These are phyloP conservation scores for Calephelis perditalis DNA, from an alignment of 2,888 invertebrate genomes.

Conservation along the genomic window DNA sequence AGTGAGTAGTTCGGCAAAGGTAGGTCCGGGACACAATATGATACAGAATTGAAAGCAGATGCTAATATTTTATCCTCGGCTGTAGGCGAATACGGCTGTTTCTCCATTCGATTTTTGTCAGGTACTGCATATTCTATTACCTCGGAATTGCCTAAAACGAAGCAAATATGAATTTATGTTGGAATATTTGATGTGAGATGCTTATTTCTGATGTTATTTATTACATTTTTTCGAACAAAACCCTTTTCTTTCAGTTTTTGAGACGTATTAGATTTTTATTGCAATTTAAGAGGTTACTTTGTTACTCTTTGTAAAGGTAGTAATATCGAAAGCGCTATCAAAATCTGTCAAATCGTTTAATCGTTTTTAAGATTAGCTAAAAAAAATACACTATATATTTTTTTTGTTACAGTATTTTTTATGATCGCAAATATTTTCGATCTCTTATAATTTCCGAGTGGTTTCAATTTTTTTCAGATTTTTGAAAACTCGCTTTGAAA, in stretches of 20 bases:
- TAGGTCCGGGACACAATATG: slow-evolving; percentile 64
- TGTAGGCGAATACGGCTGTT: slow-evolving; percentile 69
- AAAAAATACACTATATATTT: too few species aligned
- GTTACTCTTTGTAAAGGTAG: too few species aligned
- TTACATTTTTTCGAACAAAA: neutral
- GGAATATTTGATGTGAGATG: slow-evolving; percentile 9
- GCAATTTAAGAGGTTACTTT: too few species aligned
- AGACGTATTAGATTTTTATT: too few species aligned
- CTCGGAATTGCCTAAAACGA: slow-evolving; percentile 56
- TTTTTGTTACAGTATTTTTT: too few species aligned
- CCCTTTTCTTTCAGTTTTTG: neutral
- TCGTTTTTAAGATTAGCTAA: too few species aligned
- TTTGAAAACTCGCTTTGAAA: too few species aligned
- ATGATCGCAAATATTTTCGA: too few species aligned
- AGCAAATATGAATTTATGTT: slow-evolving; percentile 13
- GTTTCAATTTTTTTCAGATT: too few species aligned
- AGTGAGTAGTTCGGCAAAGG: slow-evolving; percentile 80
- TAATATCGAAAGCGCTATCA: too few species aligned
- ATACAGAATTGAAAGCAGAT: slow-evolving; percentile 56
- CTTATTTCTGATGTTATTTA: neutral
- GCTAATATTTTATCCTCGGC: slow-evolving; percentile 73
- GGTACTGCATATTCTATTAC: slow-evolving; percentile 74
- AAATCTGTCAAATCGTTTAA: too few species aligned
- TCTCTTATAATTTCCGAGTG: too few species aligned
- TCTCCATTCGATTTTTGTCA: slow-evolving; percentile 68